Evolutionary conservation across 2,113 vertebrate genomes (phyloP).

Genomic region (Chunga burmeisteri): DNA sequence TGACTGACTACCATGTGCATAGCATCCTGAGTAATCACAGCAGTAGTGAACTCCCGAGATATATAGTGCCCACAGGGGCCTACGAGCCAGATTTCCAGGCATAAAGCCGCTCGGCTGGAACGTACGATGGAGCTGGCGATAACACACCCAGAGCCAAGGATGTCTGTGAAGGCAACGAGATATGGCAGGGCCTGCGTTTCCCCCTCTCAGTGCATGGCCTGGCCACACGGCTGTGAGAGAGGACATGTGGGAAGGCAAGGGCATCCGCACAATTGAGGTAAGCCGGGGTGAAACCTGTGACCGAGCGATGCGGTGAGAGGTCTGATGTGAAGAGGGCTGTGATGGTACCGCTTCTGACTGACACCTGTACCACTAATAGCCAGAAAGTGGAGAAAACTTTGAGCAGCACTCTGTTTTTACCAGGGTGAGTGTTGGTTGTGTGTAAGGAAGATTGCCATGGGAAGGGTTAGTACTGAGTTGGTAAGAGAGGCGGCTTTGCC

Average conservation of each 20-base stretch:
- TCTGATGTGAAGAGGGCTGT: neutral
- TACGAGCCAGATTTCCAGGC: neutral
- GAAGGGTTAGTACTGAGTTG: neutral
- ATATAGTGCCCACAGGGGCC: neutral
- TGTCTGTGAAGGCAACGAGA: neutral
- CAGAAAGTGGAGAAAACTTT: neutral
- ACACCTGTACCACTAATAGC: neutral
- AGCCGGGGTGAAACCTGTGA: neutral
- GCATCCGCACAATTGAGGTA: neutral
- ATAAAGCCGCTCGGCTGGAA: neutral
- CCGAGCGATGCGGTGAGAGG: neutral
- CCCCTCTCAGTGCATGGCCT: neutral
- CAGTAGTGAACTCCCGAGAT: neutral
- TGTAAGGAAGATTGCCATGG: neutral
- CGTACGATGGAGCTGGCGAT: fast-evolving
- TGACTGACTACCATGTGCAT: neutral
- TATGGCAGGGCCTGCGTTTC: neutral
- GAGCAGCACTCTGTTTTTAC: neutral
- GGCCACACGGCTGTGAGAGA: neutral
- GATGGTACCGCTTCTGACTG: neutral
- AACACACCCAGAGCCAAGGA: neutral
- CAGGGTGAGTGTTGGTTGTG: neutral
- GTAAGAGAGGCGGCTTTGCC: neutral
- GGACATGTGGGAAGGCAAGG: neutral
- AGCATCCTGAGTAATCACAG: neutral